phyloP scores from a whole-genome alignment of 2,888 invertebrate species.

The Dynastes maya region DNA sequence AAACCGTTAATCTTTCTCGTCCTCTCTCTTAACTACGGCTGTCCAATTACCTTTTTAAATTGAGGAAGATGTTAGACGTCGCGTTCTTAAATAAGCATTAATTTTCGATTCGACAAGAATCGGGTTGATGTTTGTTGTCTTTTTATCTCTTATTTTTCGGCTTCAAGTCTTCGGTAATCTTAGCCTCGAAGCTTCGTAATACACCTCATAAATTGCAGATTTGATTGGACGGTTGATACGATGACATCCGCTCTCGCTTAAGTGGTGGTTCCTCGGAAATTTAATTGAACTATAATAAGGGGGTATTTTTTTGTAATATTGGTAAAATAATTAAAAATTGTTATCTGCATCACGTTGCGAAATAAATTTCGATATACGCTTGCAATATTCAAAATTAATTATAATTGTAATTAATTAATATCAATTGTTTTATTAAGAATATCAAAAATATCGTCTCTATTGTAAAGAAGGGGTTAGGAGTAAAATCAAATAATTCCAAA shows the following conservation, averaged over 20 bases:
- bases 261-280: neutral
- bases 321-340: neutral
- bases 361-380: too few species aligned
- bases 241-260: slow-evolving; percentile 9
- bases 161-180: neutral
- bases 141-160: neutral
- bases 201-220: slow-evolving; percentile 24
- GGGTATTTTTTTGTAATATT: neutral
- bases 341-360: neutral
- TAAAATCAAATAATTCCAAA: too few species aligned
- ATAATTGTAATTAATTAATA: too few species aligned
- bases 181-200: neutral
- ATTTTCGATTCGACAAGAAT: slow-evolving; percentile 24
- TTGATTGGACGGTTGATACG: slow-evolving; percentile 19
- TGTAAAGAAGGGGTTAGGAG: too few species aligned
- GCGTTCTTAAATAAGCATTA: slow-evolving; percentile 26
- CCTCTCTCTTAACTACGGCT: slow-evolving; percentile 25
- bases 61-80: slow-evolving; percentile 36
- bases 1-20: slow-evolving; percentile 32
- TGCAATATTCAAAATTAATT: too few species aligned
- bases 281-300: slow-evolving; percentile 3
- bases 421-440: too few species aligned
- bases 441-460: too few species aligned
- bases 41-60: slow-evolving; percentile 32
- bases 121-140: slow-evolving; percentile 9